Percentiles rank a stretch among this genome's conserved stretches.
phyloP scores from a whole-genome alignment of 2,888 invertebrate species.

The Zele albiditarsus region DNA sequence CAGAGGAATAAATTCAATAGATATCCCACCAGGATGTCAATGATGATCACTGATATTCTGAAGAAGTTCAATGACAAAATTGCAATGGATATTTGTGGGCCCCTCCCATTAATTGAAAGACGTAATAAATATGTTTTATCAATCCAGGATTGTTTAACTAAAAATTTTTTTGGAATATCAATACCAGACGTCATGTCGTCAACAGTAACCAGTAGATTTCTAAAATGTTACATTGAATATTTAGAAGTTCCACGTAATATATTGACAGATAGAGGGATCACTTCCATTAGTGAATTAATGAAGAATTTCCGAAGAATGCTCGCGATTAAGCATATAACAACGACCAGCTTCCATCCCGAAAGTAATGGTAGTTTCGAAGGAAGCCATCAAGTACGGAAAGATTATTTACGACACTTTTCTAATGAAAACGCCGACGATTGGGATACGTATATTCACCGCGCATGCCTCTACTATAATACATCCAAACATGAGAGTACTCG shows the following conservation, averaged over 20 bases:
- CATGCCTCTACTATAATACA: conserved; percentile 34
- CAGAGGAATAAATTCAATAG: conserved; percentile 54
- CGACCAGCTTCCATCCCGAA: conserved; percentile 37
- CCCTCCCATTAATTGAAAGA: conserved; percentile 24
- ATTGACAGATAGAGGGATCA: conserved; percentile 67
- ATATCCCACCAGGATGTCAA: conserved; percentile 43
- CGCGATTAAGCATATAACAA: conserved; percentile 38
- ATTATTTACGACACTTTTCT: conserved; percentile 44
- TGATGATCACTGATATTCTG: conserved; percentile 35
- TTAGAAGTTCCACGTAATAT: conserved; percentile 66
- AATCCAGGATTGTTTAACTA: background rate
- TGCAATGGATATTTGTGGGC: conserved; percentile 39
- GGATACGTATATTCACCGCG: conserved; percentile 23
- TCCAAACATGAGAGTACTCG: conserved; percentile 36
- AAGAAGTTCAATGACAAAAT: conserved; percentile 32
- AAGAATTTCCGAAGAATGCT: conserved; percentile 38
- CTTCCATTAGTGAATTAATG: conserved; percentile 62
- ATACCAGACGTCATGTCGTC: background rate
- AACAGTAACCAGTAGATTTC: conserved; percentile 40
- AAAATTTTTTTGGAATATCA: background rate
- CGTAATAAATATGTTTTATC: conserved; percentile 29
- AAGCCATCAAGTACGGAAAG: conserved; percentile 28
- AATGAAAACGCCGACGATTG: conserved; percentile 35
- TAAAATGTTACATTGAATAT: conserved; percentile 36
- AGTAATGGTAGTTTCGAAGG: conserved; percentile 33